These are phyloP conservation scores for Dione vanillae DNA, from an alignment of 2,888 invertebrate genomes.

Conservation along the genomic window DNA sequence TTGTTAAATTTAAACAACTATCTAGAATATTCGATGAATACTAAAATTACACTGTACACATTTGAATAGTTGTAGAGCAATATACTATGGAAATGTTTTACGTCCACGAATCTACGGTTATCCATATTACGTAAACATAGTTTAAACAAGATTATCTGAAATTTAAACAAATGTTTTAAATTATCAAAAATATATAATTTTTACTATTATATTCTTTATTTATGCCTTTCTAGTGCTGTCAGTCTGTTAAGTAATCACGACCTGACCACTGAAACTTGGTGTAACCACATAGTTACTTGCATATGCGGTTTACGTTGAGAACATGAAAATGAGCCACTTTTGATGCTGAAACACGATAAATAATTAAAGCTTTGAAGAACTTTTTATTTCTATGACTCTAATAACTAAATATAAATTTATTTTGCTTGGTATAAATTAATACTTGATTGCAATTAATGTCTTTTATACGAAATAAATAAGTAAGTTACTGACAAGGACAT, in stretches of 20 bases:
- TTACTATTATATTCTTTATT: too few relatives aligned
- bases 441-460: neutral
- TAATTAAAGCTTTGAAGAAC: neutral
- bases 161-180: constrained; percentile 3
- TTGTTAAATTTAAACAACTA: constrained; percentile 7
- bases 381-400: neutral
- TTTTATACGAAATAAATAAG: too few relatives aligned
- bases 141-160: neutral
- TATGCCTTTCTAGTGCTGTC: neutral
- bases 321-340: constrained; percentile 13
- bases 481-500: too few relatives aligned
- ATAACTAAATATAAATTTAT: neutral
- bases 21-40: constrained; percentile 10
- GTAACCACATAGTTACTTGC: constrained; percentile 13
- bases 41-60: constrained; percentile 10
- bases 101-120: constrained; percentile 1
- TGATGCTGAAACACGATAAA: constrained; percentile 2
- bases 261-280: constrained; percentile 11
- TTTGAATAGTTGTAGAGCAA: constrained; percentile 12
- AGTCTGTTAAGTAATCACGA: constrained; percentile 5
- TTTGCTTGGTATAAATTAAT: neutral
- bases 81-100: neutral
- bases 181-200: too few relatives aligned
- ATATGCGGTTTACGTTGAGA: constrained; percentile 13
- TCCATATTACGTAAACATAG: neutral